Evolutionary conservation across 2,888 invertebrate species (phyloP).

Genomic region (Lissonota sp.): DNA sequence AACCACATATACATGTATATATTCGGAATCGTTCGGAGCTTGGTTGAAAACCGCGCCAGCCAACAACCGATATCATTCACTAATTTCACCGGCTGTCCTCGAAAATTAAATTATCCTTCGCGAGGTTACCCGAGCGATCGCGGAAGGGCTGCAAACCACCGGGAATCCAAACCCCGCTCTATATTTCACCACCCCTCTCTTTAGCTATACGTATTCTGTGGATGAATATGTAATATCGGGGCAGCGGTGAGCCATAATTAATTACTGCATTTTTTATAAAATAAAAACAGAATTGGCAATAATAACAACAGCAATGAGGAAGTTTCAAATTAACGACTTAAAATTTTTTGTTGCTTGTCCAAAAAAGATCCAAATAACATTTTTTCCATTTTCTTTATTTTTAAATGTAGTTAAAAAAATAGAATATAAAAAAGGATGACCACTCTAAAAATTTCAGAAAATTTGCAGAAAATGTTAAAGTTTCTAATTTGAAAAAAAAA

Average conservation of each 20-base stretch:
- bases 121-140: slow-evolving; percentile 37
- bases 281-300: slow-evolving; percentile 66
- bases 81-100: slow-evolving; percentile 73
- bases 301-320: too few relatives aligned
- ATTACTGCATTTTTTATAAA: slow-evolving; percentile 75
- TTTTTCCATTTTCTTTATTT: too few relatives aligned
- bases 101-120: slow-evolving; percentile 77
- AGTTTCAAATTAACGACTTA: too few relatives aligned
- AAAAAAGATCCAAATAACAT: too few relatives aligned
- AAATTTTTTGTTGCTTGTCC: too few relatives aligned
- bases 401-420: too few relatives aligned
- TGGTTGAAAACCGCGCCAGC: slow-evolving; percentile 34
- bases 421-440: too few relatives aligned
- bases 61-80: slow-evolving; percentile 72
- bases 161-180: slow-evolving; percentile 18
- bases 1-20: background rate
- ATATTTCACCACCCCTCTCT: background rate
- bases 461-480: too few relatives aligned
- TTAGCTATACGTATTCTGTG: background rate
- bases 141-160: slow-evolving; percentile 33
- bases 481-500: too few relatives aligned
- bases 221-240: slow-evolving; percentile 12
- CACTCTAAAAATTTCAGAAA: too few relatives aligned
- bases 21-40: slow-evolving; percentile 14
- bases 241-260: slow-evolving; percentile 76